Conservation (phyloP, 2,113 vertebrate species). For the Campylomormyrus tamandua region DNA sequence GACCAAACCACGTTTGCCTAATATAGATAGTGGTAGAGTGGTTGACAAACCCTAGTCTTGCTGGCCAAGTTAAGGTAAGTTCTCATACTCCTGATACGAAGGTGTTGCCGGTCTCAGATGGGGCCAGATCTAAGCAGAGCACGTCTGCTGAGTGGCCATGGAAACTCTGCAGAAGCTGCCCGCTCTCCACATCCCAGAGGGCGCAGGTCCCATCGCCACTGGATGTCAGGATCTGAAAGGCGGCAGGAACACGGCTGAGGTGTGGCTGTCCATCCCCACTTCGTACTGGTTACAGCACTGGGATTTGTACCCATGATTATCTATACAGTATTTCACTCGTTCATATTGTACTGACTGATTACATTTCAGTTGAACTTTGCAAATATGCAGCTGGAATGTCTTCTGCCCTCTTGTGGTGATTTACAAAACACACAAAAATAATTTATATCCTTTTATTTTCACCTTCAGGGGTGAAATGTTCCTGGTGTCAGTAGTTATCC, state of each 20-base stretch:
- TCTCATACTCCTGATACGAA: conserved; percentile 91
- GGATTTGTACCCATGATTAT: background rate
- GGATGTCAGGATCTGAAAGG: conserved; percentile 82
- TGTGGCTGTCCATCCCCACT: background rate
- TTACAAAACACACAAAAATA: background rate
- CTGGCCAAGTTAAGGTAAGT: no score
- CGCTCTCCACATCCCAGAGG: conserved; percentile 98
- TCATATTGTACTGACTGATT: background rate
- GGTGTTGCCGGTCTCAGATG: conserved; percentile 94
- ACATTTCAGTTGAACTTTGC: background rate
- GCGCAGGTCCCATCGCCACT: conserved; percentile 95
- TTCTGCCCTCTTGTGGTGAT: conserved; percentile 14
- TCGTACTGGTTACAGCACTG: background rate
- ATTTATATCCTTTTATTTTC: background rate
- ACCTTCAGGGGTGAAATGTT: background rate
- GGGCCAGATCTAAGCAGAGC: conserved; percentile 88
- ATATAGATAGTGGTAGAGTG: background rate
- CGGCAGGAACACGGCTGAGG: background rate
- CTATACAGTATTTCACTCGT: background rate
- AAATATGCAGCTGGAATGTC: background rate
- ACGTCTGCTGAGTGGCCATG: conserved; percentile 96
- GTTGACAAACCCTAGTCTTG: background rate
- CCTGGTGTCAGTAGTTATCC: background rate
- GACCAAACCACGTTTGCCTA: background rate
- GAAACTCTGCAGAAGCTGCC: conserved; percentile 96